Evolutionary conservation across 2,797 vertebrate species (phyloP).

Genomic region (Synaphobranchus kaupii): DNA sequence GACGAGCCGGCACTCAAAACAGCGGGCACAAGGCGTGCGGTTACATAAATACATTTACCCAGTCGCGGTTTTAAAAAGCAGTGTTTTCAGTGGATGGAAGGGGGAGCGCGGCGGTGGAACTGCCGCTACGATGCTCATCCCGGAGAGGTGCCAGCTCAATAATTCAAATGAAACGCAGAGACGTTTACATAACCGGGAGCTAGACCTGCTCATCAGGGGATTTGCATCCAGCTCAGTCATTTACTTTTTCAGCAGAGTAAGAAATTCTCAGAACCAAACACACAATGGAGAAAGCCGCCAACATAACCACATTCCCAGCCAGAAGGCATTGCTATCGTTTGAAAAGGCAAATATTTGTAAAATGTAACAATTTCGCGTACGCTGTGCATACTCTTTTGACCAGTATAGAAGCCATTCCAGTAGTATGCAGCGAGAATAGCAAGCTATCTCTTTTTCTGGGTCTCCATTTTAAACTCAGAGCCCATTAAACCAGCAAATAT

Average conservation of each 20-base stretch:
- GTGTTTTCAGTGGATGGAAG: constrained; percentile 9
- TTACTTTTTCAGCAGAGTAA: background rate
- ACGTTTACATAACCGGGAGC: constrained; percentile 21
- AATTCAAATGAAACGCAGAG: constrained; percentile 23
- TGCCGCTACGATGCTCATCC: constrained; percentile 18
- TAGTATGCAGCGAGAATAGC: background rate
- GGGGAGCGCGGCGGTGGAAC: background rate
- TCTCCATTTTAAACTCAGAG: constrained; percentile 11
- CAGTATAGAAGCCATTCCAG: background rate
- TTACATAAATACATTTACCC: constrained; percentile 12
- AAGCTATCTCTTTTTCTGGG: background rate
- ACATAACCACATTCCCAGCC: background rate
- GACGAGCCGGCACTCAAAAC: background rate
- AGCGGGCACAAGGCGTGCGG: background rate
- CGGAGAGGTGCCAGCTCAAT: background rate
- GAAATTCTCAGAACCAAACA: background rate
- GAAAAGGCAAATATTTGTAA: background rate
- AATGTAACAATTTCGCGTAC: background rate
- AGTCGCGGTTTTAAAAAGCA: constrained; percentile 16
- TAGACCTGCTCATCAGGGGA: background rate
- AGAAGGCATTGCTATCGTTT: background rate
- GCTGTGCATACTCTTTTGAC: background rate
- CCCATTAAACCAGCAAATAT: constrained; percentile 19
- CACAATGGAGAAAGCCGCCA: background rate
- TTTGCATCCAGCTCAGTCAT: background rate